Evolutionary conservation across 2,888 invertebrate genomes (phyloP).

Genomic region (Gastrophysa polygoni): DNA sequence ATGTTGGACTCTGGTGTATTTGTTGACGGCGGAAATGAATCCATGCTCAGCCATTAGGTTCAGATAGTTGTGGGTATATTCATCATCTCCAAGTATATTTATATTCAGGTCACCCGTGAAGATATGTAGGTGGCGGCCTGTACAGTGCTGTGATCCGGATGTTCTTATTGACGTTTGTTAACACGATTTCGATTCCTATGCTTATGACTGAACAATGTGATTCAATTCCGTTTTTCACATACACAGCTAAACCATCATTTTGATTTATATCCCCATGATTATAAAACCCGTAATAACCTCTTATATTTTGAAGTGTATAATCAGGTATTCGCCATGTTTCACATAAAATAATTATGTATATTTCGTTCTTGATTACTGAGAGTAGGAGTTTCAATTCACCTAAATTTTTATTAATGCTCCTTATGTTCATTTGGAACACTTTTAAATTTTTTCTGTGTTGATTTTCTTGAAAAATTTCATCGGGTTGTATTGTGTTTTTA

Average conservation of each 20-base stretch:
- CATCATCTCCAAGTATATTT: background rate
- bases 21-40: background rate
- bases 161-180: background rate
- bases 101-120: background rate
- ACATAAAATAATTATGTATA: background rate
- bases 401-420: conserved; percentile 1
- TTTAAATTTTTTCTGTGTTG: background rate
- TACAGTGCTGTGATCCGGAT: conserved; percentile 3
- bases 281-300: background rate
- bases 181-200: background rate
- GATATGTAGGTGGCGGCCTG: background rate
- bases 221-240: background rate
- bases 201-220: background rate
- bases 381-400: background rate
- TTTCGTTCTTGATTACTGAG: background rate
- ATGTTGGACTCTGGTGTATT: background rate
- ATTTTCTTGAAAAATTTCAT: background rate
- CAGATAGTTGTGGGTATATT: background rate
- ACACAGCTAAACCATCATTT: conserved; percentile 3
- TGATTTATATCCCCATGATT: conserved; percentile 1
- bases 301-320: background rate
- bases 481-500: background rate
- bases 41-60: background rate
- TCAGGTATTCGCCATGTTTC: background rate
- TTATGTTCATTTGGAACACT: background rate